phyloP scores from a whole-genome alignment of 2,888 invertebrate species.

The Sarcophaga rosellei region DNA sequence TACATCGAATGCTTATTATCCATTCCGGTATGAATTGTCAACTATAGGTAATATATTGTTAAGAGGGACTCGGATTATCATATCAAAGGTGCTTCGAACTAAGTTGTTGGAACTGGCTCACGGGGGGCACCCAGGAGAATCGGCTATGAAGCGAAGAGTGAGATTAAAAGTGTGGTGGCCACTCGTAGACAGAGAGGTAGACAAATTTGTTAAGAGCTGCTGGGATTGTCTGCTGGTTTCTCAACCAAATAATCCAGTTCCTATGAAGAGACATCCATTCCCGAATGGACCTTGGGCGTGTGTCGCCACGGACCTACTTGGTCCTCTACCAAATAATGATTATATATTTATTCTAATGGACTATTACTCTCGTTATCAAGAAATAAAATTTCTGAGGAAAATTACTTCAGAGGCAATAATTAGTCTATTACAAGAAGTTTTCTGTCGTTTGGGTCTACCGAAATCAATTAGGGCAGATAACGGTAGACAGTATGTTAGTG shows the following conservation, averaged over 20 bases:
- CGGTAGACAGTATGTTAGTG: constrained; percentile 52
- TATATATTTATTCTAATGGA: constrained; percentile 24
- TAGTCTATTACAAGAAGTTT: constrained; percentile 28
- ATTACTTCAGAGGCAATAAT: constrained; percentile 29
- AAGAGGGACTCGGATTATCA: too few species aligned
- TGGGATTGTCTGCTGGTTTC: background rate
- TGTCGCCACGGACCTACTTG: constrained; percentile 13
- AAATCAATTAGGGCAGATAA: constrained; percentile 58
- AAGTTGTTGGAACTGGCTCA: background rate
- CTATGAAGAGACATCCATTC: background rate
- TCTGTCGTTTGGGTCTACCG: constrained; percentile 28
- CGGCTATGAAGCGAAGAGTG: constrained; percentile 34
- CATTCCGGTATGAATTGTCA: background rate
- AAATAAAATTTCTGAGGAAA: constrained; percentile 32
- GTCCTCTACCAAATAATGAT: constrained; percentile 31
- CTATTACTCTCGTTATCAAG: constrained; percentile 46
- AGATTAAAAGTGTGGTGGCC: constrained; percentile 41
- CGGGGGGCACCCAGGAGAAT: constrained; percentile 15
- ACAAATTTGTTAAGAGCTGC: background rate
- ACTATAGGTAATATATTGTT: too few species aligned
- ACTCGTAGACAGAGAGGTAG: constrained; percentile 30
- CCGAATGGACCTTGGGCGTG: constrained; percentile 18
- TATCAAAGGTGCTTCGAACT: background rate
- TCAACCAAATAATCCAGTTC: background rate
- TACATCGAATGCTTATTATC: background rate